These are phyloP conservation scores for Malurus leucopterus DNA, from an alignment of 2,797 vertebrate genomes.

Conservation along the genomic window DNA sequence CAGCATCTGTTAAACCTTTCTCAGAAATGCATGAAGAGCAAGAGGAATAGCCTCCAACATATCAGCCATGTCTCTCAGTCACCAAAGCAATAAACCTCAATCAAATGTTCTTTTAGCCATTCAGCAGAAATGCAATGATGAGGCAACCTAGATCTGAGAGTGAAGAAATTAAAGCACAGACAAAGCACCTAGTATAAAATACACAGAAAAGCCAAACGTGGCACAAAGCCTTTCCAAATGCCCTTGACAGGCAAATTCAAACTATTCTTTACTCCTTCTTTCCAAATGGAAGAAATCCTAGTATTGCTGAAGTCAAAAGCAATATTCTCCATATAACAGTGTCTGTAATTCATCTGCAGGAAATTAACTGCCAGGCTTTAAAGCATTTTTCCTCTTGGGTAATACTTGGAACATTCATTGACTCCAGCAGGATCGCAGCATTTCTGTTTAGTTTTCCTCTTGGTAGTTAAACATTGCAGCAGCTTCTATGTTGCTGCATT, in stretches of 20 bases:
- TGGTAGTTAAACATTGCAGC: neutral
- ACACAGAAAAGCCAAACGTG: neutral
- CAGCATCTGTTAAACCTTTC: conserved; percentile 29
- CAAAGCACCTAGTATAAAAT: neutral
- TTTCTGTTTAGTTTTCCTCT: conserved; percentile 1
- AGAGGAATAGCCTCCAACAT: conserved; percentile 13
- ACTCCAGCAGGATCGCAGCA: neutral
- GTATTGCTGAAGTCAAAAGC: neutral
- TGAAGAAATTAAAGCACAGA: neutral
- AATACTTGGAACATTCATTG: conserved; percentile 9
- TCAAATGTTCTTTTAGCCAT: conserved; percentile 1
- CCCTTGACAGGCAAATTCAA: neutral
- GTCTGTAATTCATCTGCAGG: conserved; percentile 16
- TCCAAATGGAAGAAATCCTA: neutral
- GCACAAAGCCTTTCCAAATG: neutral
- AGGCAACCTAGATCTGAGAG: neutral
- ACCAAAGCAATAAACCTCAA: conserved; percentile 34
- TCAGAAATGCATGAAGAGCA: conserved; percentile 12
- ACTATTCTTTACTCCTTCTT: neutral
- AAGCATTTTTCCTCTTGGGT: conserved; percentile 29
- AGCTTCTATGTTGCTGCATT: neutral
- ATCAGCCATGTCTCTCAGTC: conserved; percentile 19
- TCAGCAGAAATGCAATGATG: conserved; percentile 12
- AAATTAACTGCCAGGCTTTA: conserved; percentile 37
- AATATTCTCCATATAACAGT: conserved; percentile 2